Evolutionary conservation across 2,888 invertebrate genomes (phyloP), one percentile per base, ranked within the genome.

Genomic region (Amphipyra tragopoginis): DNA sequence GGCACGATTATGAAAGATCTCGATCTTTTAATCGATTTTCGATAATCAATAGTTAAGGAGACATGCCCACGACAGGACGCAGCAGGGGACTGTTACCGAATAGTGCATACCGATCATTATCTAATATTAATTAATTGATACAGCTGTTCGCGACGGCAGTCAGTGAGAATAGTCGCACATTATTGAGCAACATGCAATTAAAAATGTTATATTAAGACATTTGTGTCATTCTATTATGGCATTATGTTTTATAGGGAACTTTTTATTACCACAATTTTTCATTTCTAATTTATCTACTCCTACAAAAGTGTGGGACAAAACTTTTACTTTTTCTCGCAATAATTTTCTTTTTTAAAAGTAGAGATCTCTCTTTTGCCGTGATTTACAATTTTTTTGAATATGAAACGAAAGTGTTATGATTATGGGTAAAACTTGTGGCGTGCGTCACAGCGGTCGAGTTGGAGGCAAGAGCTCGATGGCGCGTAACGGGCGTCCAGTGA

Each of bases 401-500:
- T 68, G 52, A 77, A 77, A 66, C 55, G 79, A 76, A 77, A 74
- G 81, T 77, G 65, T 68, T 72, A 72, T 70, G 64, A 76, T 76
- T 74, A 74, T 68, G 67, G 53, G 58, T 53, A 66, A 72, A 64
- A 65, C 57, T 73, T 11, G 56, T 65, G 60, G 58, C 67, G 57
- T 73, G 76, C 79, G 81, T 82, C 83, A 82, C 63, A 75, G 77
- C 75, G 79, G 81, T 79, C 70, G 72, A 80, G 60, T 80, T 80
- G 79, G 48, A 78, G 81, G 78, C 75, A 76, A 75, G 72, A 65
- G 77, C 66, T 77, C 88, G 81, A 82, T 87, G 87, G 92, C 85
- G 93, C 92, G 92, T 92, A 92, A 90, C 93, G 84, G 82, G 81
- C 88, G 86, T 86, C 89, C 85, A 93, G 94, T 93, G 94, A 94